A percentile compares a stretch with the other conserved stretches of the same genome.
Conservation (phyloP, 2,113 vertebrate genomes). For the Austrofundulus limnaeus region DNA sequence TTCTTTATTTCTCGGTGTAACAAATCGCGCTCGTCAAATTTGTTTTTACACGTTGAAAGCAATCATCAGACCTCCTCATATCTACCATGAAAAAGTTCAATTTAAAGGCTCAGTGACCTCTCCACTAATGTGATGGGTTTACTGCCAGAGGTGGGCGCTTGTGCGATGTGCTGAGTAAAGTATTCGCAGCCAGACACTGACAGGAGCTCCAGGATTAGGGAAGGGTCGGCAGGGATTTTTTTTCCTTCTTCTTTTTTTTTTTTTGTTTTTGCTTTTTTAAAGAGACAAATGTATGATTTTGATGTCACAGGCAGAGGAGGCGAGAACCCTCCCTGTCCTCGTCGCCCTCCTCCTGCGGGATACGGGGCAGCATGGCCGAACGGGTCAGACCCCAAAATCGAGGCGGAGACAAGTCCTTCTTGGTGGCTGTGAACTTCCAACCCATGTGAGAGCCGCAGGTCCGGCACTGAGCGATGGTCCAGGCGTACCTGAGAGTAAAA, state of each 20-base stretch:
- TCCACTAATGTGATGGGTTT: constrained; percentile 55
- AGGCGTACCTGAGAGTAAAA: constrained; percentile 84
- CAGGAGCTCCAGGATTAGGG: constrained; percentile 27
- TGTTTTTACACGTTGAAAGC: neutral
- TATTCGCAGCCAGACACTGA: constrained; percentile 31
- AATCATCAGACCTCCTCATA: neutral
- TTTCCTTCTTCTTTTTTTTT: constrained; percentile 2
- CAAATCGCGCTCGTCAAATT: neutral
- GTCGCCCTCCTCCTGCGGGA: constrained; percentile 84
- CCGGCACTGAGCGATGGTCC: constrained; percentile 94
- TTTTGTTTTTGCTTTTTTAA: neutral
- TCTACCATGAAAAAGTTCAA: constrained; percentile 14
- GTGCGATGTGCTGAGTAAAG: constrained; percentile 34
- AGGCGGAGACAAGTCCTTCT: constrained; percentile 90
- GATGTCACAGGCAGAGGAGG: constrained; percentile 87
- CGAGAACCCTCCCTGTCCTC: constrained; percentile 79
- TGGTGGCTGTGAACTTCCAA: constrained; percentile 96
- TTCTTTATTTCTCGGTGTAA: constrained; percentile 8
- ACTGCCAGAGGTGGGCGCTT: constrained; percentile 37
- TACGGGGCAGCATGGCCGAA: constrained; percentile 90
- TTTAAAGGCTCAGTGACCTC: constrained; percentile 40
- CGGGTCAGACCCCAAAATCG: constrained; percentile 96
- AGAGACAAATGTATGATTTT: neutral
- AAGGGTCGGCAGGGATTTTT: constrained; percentile 15
- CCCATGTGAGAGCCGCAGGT: constrained; percentile 92